Conservation (phyloP, 37 sponge, comb jelly and placozoan species). For the Crambe crambe region DNA sequence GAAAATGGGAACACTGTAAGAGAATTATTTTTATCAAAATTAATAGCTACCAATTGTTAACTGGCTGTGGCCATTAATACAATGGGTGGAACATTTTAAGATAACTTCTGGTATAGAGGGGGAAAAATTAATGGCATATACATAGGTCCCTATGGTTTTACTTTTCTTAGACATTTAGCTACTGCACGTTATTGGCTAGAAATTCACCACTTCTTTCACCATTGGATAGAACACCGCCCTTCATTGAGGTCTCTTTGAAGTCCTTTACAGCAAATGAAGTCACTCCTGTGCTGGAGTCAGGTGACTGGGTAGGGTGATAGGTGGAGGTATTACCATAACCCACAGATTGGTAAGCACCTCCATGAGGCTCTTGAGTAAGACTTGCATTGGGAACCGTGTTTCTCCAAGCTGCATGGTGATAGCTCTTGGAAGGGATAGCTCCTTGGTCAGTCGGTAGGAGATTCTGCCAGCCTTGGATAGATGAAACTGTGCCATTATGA, state of each 20-base stretch:
- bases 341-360: not conserved
- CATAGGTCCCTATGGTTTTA: too few relatives aligned
- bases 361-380: not conserved
- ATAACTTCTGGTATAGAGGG: too few relatives aligned
- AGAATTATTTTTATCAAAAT: too few relatives aligned
- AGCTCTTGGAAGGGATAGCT: not conserved
- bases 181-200: too few relatives aligned
- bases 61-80: too few relatives aligned
- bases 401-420: not conserved
- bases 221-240: too few relatives aligned
- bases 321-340: not conserved
- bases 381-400: not conserved
- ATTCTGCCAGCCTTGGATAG: slow-evolving; percentile 35
- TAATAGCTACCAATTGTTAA: too few relatives aligned
- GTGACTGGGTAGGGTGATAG: not conserved
- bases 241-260: not conserved
- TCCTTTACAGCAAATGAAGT: not conserved
- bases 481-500: not conserved
- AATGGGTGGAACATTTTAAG: too few relatives aligned
- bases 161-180: too few relatives aligned
- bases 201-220: not conserved
- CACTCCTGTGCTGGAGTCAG: not conserved
- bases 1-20: too few relatives aligned
- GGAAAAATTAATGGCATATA: too few relatives aligned
- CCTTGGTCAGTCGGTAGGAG: slow-evolving; percentile 37